Conservation (phyloP, 2,113 vertebrate genomes). For the Tetrax tetrax region DNA sequence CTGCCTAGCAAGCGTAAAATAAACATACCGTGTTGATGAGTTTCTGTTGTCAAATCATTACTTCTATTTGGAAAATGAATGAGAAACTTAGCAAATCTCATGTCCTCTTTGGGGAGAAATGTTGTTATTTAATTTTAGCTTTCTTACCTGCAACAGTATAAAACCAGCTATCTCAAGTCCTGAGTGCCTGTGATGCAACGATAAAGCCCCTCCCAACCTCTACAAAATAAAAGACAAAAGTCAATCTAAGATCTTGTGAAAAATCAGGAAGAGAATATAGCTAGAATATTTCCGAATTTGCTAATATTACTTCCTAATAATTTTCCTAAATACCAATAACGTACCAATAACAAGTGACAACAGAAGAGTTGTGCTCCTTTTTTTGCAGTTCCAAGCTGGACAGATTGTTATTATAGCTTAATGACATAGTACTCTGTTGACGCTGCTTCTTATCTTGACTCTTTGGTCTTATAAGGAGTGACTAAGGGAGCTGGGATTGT, state of each 20-base stretch:
- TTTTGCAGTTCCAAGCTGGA: neutral
- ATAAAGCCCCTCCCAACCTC: neutral
- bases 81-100: neutral
- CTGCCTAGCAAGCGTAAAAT: neutral
- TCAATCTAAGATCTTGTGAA: neutral
- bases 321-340: neutral
- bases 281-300: neutral
- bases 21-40: neutral
- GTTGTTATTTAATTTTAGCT: neutral
- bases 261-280: neutral
- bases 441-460: neutral
- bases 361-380: neutral
- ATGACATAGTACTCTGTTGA: neutral
- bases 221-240: neutral
- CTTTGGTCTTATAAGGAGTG: no score
- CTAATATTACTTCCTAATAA: neutral
- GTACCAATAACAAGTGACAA: accelerated
- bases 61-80: neutral
- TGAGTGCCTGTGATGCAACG: neutral
- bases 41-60: neutral
- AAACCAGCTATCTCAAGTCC: neutral
- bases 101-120: neutral
- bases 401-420: neutral
- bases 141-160: neutral
- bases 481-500: no score